Base-by-base conservation (phyloP, 2,113 vertebrate species). In the Fukomys damarensis region DNA sequence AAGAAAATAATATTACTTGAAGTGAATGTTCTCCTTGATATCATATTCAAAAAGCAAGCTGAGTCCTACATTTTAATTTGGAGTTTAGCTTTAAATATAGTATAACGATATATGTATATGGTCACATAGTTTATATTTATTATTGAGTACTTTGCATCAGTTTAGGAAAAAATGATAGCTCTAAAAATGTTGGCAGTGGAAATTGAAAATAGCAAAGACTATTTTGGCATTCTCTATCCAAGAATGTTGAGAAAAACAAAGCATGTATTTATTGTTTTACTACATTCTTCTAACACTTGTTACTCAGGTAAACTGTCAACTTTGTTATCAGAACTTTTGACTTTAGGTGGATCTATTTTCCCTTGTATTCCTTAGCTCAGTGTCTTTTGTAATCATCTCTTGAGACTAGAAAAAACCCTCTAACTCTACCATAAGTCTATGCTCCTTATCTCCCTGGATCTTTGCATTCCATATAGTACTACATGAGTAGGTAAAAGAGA, bases 71-170 rank as follows among this genome's bases (percentile, higher is more conserved):
- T 86, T 61, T 77, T 17, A 82, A 70, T 86, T 94, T 89, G 11
- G 72, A 93, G 89, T 86, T 95, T 92, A 88, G 12, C 12, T 70
- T 92, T 86, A 65, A 70, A 76, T 76, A 46, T 28, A 76, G 46
- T 65, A 86, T 83, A 86, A 14, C 49, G 19, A 38, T 52, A 41
- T 68, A 77, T 38, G 83, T 46, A 65, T 92, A 72, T 28, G 14
- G 65, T 52, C 12, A 76, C 20, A 65, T 41, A 72, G 22, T 77
- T 92, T 74, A 54, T 7, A 87, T 58, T 86, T 81, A 49, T 77
- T 38, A 22, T 77, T 46, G 3, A 59, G 43, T 43, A 26, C 24
- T 77, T 96, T 89, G 58, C 26, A 61, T 85, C 41, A 49, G 9
- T 95, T 88, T 81, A 52, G 8, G 13, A 74, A 46, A 61, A 74